Base-by-base conservation (phyloP, 2,888 invertebrate genomes). In the Epistrophella euchroma region DNA sequence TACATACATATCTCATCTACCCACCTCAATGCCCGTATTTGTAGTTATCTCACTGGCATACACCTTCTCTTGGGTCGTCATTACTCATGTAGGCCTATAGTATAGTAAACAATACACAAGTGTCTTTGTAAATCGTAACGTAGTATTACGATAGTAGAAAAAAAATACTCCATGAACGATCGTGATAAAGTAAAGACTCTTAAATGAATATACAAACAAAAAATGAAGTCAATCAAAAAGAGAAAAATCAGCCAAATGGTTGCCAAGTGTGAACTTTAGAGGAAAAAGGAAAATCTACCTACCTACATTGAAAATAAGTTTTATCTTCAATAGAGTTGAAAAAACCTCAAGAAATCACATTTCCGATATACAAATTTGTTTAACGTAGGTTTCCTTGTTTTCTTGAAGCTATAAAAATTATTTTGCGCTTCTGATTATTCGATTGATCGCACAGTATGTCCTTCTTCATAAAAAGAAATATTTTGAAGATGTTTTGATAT, bases 1-100 rank as follows among this genome's bases (percentile, higher is more conserved):
- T 72, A 68, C 52, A 71, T 45, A 45, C n/a, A n/a, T 11, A 17
- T 74, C 45, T 71, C 72, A 85, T 85, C 85, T 85, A 81, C 76
- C 85, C 85, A 85, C 80, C 76, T 76, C 60, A 76, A 81, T 85
- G 73, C 81, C 81, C 81, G 81, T 81, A 81, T 85, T 85, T 81
- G 85, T 81, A 85, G 71, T 81, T 81, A 81, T 81, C 76, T 76
- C 68, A 85, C 60, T 68, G 55, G 64, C 35, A 56, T 66, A 37
- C 68, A 60, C 71, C 75, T 47, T 60, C 68, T 66, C 43, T 56
- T 64, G 13, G 43, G 22, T n/a, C 52, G 58, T 75, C 37, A 73
- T 52, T 47, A 45, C 60, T 75, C 50, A 52, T 45, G 55, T 45
- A 50, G 71, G 28, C 71, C 50, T 40, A 37, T 37, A 22, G 62